A percentile compares a stretch with the other conserved stretches of the same genome.
Evolutionary conservation across 1,140 invertebrate species (phyloP).

Genomic region (Campoletis sonorensis): DNA sequence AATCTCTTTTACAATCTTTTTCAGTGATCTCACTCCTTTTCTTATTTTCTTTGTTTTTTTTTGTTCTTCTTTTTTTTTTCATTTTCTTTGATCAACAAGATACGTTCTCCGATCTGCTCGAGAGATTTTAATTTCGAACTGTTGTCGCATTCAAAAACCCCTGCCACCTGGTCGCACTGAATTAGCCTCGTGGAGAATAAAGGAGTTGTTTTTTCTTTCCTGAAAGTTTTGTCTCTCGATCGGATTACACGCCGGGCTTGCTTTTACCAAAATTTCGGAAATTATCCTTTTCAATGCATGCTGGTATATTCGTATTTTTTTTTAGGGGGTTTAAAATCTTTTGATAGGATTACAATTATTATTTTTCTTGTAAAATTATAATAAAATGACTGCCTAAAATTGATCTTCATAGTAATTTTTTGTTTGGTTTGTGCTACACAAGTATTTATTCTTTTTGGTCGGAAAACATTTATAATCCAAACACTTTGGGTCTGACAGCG

Average conservation of each 20-base stretch:
- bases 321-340: no score
- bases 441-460: no score
- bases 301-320: no score
- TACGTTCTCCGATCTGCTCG: background rate
- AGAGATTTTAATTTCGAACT: background rate
- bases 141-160: background rate
- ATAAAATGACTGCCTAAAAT: no score
- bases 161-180: background rate
- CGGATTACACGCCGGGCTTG: background rate
- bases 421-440: no score
- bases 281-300: no score
- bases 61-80: constrained; percentile 57
- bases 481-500: no score
- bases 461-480: no score
- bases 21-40: background rate
- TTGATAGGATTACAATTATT: background rate
- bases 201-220: constrained; percentile 29
- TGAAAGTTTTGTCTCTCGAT: background rate
- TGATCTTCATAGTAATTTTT: no score
- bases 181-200: background rate
- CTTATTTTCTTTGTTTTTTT: background rate
- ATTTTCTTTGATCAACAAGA: constrained; percentile 53
- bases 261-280: no score
- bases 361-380: no score
- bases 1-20: constrained; percentile 52